Base-by-base conservation (phyloP, 2,113 vertebrate genomes). In the Eonycteris spelaea region DNA sequence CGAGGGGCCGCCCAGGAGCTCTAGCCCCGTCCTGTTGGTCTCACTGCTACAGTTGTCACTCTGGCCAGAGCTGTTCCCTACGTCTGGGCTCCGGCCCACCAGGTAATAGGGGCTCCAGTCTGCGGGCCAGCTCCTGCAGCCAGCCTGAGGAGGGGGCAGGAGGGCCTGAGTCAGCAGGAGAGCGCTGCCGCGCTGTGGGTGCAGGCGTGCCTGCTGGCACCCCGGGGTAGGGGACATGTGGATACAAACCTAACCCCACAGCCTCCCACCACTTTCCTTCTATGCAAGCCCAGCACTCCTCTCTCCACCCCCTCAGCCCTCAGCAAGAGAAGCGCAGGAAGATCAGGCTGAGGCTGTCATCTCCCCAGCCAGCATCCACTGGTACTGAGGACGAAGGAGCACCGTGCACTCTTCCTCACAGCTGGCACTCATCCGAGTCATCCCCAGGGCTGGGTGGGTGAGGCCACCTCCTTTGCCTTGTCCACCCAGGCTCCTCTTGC, bases 41-140 rank as follows among this genome's bases (percentile, higher is more conserved):
- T 97, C 95, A 8, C 63, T 59, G 77, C 95, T 98, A 19, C 98
- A 97, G 95, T 98, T 98, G 87, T 96, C 97, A 4, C 48, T 53
- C 30, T 84, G 96, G n/a, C 70, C 94, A 1, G 97, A 98, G 73
- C 84, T 43, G 84, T 98, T 98, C 33, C 86, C 80, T 6, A 13
- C n/a, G 2, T n/a, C 57, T 3, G 96, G 86, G 28, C 92, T 93
- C 65, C 40, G 97, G 94, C 95, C 96, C 61, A 97, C 97, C 88
- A 98, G 91, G 83, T 98, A 98, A 80, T 98, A 98, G 35, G 98
- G 98, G 3, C 97, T 98, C 98, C 33, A 98, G 95, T 22, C 98
- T 92, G 18, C 98, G 97, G 16, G 98, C 98, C 94, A 98, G 90
- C 92, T 98, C 98, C 96, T 98, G 98, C 67, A 98, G 96, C 98